Evolutionary conservation across 2,113 vertebrate species (phyloP), one percentile per base, ranked within the genome.

Genomic region (Pavo muticus): DNA sequence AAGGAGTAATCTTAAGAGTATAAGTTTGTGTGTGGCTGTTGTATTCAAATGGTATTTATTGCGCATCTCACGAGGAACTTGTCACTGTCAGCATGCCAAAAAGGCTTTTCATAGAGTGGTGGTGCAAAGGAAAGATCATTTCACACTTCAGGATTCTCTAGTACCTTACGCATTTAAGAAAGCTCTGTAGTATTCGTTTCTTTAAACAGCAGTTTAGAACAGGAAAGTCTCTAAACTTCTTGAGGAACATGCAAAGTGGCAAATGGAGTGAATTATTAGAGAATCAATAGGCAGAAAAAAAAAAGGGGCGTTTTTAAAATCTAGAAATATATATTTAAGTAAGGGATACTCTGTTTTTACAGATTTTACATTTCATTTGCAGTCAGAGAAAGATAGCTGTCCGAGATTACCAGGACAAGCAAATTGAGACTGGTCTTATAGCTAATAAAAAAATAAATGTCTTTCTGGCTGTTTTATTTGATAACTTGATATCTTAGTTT

Each of bases 21-120:
- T 10, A 56, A 37, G 4, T 57, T 77, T 1, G 0, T 27, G 59
- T 32, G 11, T 16, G 4, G 29, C 29, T 57, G 3, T 15, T 9
- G 25, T 44, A 14, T 85, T 72, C 2, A 3, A 69, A 83, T 19
- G 44, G 9, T 23, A 61, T 76, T 63, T n/a, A 24, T 48, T 61
- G 59, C 25, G 37, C 44, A 15, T 61, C 57, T 76, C 44, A 35
- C 16, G 21, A 25, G 44, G 15, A 37, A 70, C 71, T 15, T 27
- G 23, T 76, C 73, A 25, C 73, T 29, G 45, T 39, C 35, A 76
- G 19, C 21, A 45, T 14, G 45, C 25, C 60, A 37, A 39, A 47
- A 76, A 76, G 24, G n/a, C 44, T 21, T 48, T 35, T 48, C 24
- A 37, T 21, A 30, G 48, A 20, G 35, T 45, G 37, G 13, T 61